Conservation (phyloP, 1,140 invertebrate genomes). For the Holcopasites calliopsidis region DNA sequence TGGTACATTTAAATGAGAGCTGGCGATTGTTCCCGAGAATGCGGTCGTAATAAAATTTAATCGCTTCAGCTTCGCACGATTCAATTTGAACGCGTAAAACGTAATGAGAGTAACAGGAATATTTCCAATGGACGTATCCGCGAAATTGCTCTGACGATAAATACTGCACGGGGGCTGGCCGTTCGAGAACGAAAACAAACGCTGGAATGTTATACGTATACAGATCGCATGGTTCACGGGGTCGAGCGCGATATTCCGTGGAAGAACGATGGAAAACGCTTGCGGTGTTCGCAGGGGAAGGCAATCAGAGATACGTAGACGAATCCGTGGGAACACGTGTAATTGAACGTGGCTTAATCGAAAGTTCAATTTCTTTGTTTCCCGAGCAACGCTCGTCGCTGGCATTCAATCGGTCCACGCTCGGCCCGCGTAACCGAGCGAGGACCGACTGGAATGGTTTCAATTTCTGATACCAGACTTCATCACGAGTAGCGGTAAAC, state of each 20-base stretch:
- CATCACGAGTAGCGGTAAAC: background rate
- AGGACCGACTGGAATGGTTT: conserved; percentile 39
- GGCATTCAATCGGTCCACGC: background rate
- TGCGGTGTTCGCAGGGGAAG: conserved; percentile 16
- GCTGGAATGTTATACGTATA: background rate
- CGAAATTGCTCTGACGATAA: background rate
- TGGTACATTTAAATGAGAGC: no score
- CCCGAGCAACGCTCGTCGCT: background rate
- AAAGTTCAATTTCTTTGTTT: conserved; percentile 62
- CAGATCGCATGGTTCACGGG: conserved; percentile 1
- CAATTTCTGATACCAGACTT: conserved; percentile 22
- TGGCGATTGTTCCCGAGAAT: no score
- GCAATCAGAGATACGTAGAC: conserved; percentile 41
- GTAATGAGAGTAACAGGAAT: background rate
- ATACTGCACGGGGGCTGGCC: background rate
- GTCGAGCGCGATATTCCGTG: conserved; percentile 53
- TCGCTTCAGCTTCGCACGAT: conserved; percentile 5
- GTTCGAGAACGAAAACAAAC: background rate
- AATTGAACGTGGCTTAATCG: conserved; percentile 70
- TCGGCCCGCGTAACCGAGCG: conserved; percentile 9
- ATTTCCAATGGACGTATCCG: no score
- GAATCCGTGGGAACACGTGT: conserved; percentile 39
- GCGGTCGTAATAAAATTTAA: conserved; percentile 3
- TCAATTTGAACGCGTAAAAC: background rate
- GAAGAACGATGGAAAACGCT: conserved; percentile 36